phyloP scores from a whole-genome alignment of 2,888 invertebrate species.

The Psylliodes chrysocephalus region DNA sequence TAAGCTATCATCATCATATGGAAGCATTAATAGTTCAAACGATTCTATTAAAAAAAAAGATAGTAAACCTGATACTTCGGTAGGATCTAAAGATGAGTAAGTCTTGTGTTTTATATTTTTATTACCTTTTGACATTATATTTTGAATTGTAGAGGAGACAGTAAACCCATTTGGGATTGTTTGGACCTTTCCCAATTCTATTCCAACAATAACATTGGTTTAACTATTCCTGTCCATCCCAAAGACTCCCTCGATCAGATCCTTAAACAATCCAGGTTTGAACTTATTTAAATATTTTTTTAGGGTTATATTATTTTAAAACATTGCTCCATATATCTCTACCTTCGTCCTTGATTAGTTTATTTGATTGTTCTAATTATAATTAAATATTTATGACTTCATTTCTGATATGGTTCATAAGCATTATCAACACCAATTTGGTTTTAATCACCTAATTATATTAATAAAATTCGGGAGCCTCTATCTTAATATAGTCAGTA shows the following conservation, averaged over 20 bases:
- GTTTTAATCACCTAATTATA: too few relatives aligned
- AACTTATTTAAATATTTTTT: constrained; percentile 4
- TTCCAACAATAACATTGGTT: constrained; percentile 2
- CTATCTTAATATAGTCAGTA: too few relatives aligned
- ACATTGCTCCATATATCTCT: background rate
- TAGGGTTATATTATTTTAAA: too few relatives aligned
- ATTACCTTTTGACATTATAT: background rate
- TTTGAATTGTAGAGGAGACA: background rate
- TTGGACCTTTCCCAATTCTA: constrained; percentile 21
- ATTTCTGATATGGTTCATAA: background rate
- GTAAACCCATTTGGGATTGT: constrained; percentile 20
- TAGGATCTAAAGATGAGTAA: constrained; percentile 23
- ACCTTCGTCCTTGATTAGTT: background rate
- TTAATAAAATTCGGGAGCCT: too few relatives aligned
- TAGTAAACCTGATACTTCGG: constrained; percentile 8
- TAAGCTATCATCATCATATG: constrained; percentile 21
- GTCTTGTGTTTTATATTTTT: constrained; percentile 10
- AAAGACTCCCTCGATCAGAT: constrained; percentile 32
- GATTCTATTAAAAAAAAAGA: constrained; percentile 40
- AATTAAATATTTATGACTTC: background rate
- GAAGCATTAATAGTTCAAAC: constrained; percentile 39
- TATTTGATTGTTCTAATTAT: background rate
- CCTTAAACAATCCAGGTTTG: constrained; percentile 16
- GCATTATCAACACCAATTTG: too few relatives aligned
- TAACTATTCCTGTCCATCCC: constrained; percentile 2